Evolutionary conservation across 2,888 invertebrate genomes (phyloP).

Genomic region (Amphiduros pacificus): DNA sequence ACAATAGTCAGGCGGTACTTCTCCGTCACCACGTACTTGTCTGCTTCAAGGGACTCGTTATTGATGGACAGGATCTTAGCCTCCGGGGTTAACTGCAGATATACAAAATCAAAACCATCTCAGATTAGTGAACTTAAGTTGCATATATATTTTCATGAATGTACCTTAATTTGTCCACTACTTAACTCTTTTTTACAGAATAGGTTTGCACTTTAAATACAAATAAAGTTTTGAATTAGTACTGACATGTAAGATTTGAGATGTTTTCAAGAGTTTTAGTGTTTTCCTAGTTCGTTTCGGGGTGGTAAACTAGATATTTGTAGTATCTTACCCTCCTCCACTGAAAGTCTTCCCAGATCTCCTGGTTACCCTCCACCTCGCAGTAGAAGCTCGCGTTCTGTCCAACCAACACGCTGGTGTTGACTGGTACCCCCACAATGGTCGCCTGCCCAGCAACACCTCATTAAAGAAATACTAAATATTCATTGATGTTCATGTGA

Average conservation of each 20-base stretch:
- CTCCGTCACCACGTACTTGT: neutral
- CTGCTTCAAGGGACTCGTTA: neutral
- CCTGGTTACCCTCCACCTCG: neutral
- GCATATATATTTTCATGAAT: no score
- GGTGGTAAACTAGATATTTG: neutral
- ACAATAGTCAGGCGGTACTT: neutral
- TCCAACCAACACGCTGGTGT: neutral
- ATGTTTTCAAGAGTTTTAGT: neutral
- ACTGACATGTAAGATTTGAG: neutral
- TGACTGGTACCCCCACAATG: neutral
- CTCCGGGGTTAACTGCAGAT: neutral
- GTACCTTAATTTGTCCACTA: no score
- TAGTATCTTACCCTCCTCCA: neutral
- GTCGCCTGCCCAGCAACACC: neutral
- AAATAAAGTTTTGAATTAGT: neutral
- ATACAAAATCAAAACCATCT: no score
- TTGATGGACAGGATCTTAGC: neutral
- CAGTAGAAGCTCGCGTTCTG: conserved; percentile 1
- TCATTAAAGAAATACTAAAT: neutral
- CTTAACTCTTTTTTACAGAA: no score
- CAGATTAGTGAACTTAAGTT: no score
- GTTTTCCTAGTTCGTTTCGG: neutral
- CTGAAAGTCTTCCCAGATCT: neutral
- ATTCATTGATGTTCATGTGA: no score
- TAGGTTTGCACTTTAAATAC: no score